Evolutionary conservation across 2,797 vertebrate genomes (phyloP).

Genomic region (Diglossa cyanea): DNA sequence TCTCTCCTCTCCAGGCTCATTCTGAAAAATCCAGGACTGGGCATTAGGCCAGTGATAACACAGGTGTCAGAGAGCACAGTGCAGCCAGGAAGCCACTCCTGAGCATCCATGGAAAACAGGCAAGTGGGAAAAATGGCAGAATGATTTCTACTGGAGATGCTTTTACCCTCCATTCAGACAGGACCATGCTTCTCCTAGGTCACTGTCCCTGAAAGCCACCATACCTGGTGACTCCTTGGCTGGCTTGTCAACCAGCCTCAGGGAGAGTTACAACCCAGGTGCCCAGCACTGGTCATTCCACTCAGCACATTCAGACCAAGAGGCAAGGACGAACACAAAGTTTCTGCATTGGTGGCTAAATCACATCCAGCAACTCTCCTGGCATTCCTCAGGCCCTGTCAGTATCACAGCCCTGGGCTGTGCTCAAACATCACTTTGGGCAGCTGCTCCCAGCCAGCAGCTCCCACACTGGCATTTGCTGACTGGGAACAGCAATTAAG

Average conservation of each 20-base stretch:
- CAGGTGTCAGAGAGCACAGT: not conserved
- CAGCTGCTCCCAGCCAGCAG: not conserved
- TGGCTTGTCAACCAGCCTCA: not conserved
- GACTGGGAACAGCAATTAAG: not conserved
- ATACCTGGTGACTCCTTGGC: not conserved
- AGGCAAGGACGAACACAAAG: not conserved
- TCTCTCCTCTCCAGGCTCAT: slow-evolving; percentile 68
- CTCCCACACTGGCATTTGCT: not conserved
- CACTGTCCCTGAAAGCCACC: not conserved
- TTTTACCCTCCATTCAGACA: not conserved
- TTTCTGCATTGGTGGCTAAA: not conserved
- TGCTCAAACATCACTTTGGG: not conserved
- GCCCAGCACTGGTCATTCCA: not conserved
- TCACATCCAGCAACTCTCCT: not conserved
- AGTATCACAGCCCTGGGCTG: not conserved
- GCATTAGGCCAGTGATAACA: not conserved
- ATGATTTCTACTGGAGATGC: not conserved
- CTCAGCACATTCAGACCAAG: not conserved
- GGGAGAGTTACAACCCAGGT: not conserved
- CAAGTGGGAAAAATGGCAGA: not conserved
- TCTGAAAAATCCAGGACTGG: slow-evolving; percentile 66
- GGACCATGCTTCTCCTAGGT: not conserved
- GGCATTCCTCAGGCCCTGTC: not conserved
- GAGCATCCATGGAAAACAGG: not conserved
- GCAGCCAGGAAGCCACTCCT: not conserved